Evolutionary conservation across 2,797 vertebrate genomes (phyloP), one percentile per base, ranked within the genome.

Genomic region (Allobates femoralis): DNA sequence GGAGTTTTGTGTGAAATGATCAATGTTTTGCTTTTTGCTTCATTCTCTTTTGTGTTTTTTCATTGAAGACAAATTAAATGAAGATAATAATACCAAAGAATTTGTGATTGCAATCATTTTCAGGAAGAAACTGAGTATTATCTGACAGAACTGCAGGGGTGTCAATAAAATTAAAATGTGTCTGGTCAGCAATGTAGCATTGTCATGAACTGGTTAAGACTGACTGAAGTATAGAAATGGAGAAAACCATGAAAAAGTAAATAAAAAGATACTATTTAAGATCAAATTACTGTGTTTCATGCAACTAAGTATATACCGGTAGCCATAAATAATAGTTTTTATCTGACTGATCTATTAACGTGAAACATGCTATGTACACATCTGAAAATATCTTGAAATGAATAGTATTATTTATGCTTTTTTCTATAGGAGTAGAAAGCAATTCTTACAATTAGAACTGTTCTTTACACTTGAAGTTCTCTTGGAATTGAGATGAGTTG

Each of bases 401-500:
- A 51, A 51, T 67, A 41, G 14, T 50, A 30, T 53, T 66, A 26
- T 15, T 64, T 46, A 51, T 21, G 46, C 1, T 0, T 30, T 23
- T 62, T 60, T 56, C 8, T n/a, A 60, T 46, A 46, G 18, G n/a
- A 79, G 37, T 79, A 60, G 12, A 15, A 28, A 62, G 32, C 60
- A 53, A 28, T 53, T 81, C 21, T 67, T 51, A 81, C 62, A 67
- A 6, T 53, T 81, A 53, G 16, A 26, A 81, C 5, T 46, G 34
- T 30, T 32, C 18, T 16, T 7, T 80, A 28, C n/a, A 80, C 3
- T 30, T 64, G 11, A 67, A 51, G 32, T 5, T 23, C 55, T 58
- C 21, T 28, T 18, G 18, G n/a, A 50, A 80, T 10, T 80, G 15
- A 28, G 15, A 30, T 30, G 19, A 10, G 10, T 21, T 80, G 37